A percentile compares a stretch with the other conserved stretches of the same genome.
phyloP scores from a whole-genome alignment of 2,797 vertebrate genomes.

The Xerus rutilus region DNA sequence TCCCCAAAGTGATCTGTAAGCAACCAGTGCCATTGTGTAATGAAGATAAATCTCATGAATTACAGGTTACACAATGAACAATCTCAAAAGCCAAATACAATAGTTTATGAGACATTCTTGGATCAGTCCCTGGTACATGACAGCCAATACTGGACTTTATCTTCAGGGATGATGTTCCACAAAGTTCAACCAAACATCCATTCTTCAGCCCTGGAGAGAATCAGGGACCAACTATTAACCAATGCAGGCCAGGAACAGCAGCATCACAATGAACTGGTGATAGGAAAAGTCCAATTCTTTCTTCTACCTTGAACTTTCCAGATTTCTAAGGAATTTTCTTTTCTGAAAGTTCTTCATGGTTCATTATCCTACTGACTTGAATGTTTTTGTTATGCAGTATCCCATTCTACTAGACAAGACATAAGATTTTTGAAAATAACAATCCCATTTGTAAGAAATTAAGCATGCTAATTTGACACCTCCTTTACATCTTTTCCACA shows the following conservation, averaged over 20 bases:
- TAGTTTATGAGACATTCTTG: neutral
- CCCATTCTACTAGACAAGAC: neutral
- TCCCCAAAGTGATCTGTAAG: neutral
- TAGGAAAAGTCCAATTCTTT: neutral
- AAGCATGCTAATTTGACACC: neutral
- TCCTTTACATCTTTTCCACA: neutral
- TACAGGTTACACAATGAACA: neutral
- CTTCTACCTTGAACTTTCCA: neutral
- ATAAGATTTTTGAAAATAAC: neutral
- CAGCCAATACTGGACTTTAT: neutral
- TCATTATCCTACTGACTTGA: neutral
- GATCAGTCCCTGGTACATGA: neutral
- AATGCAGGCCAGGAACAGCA: neutral
- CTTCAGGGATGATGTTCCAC: neutral
- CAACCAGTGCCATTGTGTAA: neutral
- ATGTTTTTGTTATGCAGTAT: neutral
- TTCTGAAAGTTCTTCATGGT: neutral
- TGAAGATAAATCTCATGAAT: neutral
- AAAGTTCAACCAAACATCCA: neutral
- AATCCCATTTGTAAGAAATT: conserved; percentile 23
- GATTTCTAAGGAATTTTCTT: neutral
- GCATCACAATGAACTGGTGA: neutral
- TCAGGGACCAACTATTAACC: neutral
- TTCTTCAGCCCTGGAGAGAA: neutral
- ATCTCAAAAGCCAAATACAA: neutral